phyloP scores from a whole-genome alignment of 2,113 vertebrate genomes.

The Alethe castanea region DNA sequence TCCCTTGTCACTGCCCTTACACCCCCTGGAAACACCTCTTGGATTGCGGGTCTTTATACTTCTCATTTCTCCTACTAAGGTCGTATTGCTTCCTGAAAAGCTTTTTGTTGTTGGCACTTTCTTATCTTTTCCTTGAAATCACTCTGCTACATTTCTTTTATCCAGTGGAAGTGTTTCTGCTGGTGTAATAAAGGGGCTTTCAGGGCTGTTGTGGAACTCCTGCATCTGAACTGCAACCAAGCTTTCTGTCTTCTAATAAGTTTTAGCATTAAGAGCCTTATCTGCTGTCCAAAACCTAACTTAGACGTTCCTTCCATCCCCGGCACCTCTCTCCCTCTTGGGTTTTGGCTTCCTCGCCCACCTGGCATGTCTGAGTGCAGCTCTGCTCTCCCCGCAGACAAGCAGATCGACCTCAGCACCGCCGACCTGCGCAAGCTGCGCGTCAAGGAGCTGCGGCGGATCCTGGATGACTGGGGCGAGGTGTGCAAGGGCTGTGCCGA shows the following conservation, averaged over 20 bases:
- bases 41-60: background rate
- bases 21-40: background rate
- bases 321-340: background rate
- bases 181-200: background rate
- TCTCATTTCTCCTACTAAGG: background rate
- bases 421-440: constrained; percentile 94
- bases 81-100: background rate
- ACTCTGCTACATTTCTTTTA: background rate
- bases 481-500: constrained; percentile 95
- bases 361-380: background rate
- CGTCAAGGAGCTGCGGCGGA: constrained; percentile 95
- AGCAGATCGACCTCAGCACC: constrained; percentile 91
- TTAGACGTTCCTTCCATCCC: background rate
- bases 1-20: background rate
- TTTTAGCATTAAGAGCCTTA: background rate
- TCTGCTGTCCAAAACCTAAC: background rate
- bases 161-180: background rate
- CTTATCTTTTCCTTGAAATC: background rate
- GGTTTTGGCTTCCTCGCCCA: background rate
- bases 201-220: background rate
- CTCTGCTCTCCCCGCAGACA: constrained; percentile 76
- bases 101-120: background rate
- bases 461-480: constrained; percentile 97
- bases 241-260: background rate
- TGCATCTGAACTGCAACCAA: background rate